A percentile compares a stretch with the other conserved stretches of the same genome.
Conservation (phyloP, 2,113 vertebrate species). For the Budorcas taxicolor region DNA sequence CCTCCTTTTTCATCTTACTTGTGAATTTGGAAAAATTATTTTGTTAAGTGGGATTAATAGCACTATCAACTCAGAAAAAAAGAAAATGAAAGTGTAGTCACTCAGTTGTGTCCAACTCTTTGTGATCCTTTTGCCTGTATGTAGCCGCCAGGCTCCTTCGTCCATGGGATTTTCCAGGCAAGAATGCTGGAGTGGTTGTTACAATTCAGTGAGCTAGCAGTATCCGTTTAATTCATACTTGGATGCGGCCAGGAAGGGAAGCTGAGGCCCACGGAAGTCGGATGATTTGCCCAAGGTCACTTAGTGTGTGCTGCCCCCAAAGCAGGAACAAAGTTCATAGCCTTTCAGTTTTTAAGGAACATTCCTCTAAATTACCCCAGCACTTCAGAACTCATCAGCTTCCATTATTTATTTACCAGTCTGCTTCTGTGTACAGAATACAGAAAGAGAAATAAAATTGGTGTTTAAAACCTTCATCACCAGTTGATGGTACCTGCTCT, state of each 20-base stretch:
- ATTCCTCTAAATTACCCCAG: not conserved
- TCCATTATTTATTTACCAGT: not conserved
- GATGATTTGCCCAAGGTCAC: not conserved
- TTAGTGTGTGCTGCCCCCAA: not conserved
- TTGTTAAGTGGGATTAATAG: not conserved
- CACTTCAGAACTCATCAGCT: not conserved
- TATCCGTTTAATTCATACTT: not conserved
- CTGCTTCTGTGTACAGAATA: constrained; percentile 27
- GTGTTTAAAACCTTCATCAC: not conserved
- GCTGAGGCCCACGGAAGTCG: not conserved
- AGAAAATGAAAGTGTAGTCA: not conserved
- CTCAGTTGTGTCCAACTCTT: not conserved
- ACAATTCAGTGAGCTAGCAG: not conserved
- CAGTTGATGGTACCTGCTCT: not conserved
- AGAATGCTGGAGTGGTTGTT: not conserved
- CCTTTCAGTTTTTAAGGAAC: not conserved
- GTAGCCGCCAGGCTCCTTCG: not conserved
- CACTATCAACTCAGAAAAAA: not conserved
- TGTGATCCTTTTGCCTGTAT: not conserved
- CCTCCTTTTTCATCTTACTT: not conserved
- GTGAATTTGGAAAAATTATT: not conserved
- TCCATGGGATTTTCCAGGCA: not conserved
- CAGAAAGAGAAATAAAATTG: not conserved
- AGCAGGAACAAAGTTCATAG: not conserved
- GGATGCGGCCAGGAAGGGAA: not conserved